Percentiles rank a stretch among this genome's conserved stretches.
Evolutionary conservation across 2,113 vertebrate genomes (phyloP).

Genomic region (Hippocampus guttulatus): DNA sequence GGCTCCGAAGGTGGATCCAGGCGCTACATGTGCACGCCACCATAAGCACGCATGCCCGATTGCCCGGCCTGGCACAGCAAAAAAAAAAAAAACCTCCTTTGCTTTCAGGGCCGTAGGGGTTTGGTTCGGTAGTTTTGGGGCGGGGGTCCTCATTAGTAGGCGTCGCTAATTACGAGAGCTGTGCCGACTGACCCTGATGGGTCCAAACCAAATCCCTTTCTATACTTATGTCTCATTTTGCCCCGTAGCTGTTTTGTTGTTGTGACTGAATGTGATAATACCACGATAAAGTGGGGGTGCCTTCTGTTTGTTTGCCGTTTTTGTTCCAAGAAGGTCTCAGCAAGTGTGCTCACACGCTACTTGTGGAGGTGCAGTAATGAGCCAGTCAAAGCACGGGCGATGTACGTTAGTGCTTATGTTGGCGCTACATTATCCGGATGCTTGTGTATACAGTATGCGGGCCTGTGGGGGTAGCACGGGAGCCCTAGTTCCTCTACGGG

Average conservation of each 20-base stretch:
- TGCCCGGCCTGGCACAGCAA: constrained; percentile 13
- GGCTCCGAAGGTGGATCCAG: constrained; percentile 38
- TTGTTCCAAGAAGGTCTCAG: constrained; percentile 31
- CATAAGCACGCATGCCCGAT: constrained; percentile 16
- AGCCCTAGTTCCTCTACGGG: constrained; percentile 61
- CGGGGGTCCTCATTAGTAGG: constrained; percentile 60
- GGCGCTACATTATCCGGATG: constrained; percentile 22
- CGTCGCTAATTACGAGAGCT: constrained; percentile 67
- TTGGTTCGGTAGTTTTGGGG: constrained; percentile 13
- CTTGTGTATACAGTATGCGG: constrained; percentile 21
- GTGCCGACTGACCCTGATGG: constrained; percentile 62
- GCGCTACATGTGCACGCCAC: background rate
- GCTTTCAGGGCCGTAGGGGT: constrained; percentile 23
- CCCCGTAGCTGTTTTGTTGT: constrained; percentile 48
- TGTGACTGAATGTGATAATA: constrained; percentile 47
- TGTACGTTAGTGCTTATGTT: constrained; percentile 31
- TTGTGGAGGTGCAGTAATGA: background rate
- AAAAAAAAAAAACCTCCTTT: constrained; percentile 1
- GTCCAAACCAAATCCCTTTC: constrained; percentile 40
- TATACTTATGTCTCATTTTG: constrained; percentile 34
- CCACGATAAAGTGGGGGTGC: constrained; percentile 10
- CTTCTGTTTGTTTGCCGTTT: constrained; percentile 42
- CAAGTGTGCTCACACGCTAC: constrained; percentile 15
- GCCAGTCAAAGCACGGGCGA: constrained; percentile 12
- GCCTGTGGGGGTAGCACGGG: constrained; percentile 53